phyloP scores from a whole-genome alignment of 2,888 invertebrate species.

The Frankliniella intonsa region DNA sequence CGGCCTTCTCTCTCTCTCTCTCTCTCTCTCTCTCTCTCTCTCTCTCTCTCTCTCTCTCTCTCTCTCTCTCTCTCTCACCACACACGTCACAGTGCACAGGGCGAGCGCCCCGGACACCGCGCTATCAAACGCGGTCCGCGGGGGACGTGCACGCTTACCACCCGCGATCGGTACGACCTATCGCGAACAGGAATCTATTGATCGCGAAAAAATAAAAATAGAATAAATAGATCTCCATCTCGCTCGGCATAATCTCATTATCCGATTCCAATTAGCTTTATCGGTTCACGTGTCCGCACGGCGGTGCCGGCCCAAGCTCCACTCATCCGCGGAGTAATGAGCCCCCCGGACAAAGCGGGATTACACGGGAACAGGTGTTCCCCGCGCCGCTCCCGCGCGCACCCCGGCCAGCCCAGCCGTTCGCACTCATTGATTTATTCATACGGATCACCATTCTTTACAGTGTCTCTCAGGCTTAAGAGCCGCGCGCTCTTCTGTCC shows the following conservation, averaged over 20 bases:
- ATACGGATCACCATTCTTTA: constrained; percentile 14
- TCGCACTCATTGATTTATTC: constrained; percentile 25
- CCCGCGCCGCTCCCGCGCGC: not conserved
- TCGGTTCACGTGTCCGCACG: not conserved
- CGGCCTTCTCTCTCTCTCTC: not conserved
- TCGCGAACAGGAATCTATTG: too few species aligned
- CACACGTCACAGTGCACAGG: too few species aligned
- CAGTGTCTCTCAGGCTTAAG: not conserved
- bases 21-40: not conserved
- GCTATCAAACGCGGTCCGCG: too few species aligned
- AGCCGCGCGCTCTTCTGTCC: not conserved
- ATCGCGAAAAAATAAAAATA: too few species aligned
- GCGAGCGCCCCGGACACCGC: too few species aligned
- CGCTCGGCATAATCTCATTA: too few species aligned
- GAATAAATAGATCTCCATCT: too few species aligned
- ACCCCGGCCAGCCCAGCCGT: not conserved
- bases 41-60: not conserved
- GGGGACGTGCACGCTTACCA: too few species aligned
- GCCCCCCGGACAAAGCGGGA: constrained; percentile 6
- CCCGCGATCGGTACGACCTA: too few species aligned
- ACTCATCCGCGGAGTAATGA: not conserved
- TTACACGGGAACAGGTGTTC: constrained; percentile 11
- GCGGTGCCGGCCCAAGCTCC: not conserved
- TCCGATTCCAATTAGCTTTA: not conserved
- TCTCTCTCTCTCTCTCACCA: not conserved